Percentiles rank a stretch among this genome's conserved stretches.
These are phyloP conservation scores for Corynorhinus townsendii DNA, from an alignment of 2,113 vertebrate genomes.

Conservation along the genomic window DNA sequence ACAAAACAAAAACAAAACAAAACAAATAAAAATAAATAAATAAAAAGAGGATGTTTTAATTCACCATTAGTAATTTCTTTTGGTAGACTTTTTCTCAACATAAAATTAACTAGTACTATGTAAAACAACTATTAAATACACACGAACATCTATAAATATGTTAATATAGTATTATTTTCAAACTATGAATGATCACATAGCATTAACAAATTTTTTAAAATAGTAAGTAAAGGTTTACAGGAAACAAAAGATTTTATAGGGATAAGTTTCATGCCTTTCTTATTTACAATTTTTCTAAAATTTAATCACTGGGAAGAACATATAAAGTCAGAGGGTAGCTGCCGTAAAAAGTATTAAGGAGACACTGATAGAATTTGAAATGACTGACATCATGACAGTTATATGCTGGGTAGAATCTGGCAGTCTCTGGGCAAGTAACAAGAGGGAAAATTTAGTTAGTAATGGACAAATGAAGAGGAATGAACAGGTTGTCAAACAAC, in stretches of 20 bases:
- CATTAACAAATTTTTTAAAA: not conserved
- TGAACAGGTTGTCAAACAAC: not conserved
- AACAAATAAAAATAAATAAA: not conserved
- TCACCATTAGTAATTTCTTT: slow-evolving; percentile 7
- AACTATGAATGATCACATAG: not conserved
- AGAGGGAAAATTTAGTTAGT: not conserved
- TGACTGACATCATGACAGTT: not conserved
- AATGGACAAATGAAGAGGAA: not conserved
- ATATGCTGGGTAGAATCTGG: not conserved
- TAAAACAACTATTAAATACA: slow-evolving; percentile 9
- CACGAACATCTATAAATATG: not conserved
- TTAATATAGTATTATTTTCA: slow-evolving; percentile 1
- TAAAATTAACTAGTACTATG: not conserved
- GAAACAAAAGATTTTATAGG: not conserved
- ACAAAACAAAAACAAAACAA: not conserved
- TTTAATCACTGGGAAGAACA: not conserved
- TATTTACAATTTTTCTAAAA: slow-evolving; percentile 14
- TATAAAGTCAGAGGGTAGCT: not conserved
- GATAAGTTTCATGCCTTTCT: not conserved
- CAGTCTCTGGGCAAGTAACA: not conserved
- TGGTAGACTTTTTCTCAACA: not conserved
- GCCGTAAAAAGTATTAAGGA: not conserved
- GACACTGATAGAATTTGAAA: not conserved
- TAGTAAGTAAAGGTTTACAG: not conserved
- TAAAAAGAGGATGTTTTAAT: not conserved